Percentiles rank a stretch among this genome's conserved stretches.
phyloP scores from a whole-genome alignment of 2,113 vertebrate genomes.

The Diglossa brunneiventris region DNA sequence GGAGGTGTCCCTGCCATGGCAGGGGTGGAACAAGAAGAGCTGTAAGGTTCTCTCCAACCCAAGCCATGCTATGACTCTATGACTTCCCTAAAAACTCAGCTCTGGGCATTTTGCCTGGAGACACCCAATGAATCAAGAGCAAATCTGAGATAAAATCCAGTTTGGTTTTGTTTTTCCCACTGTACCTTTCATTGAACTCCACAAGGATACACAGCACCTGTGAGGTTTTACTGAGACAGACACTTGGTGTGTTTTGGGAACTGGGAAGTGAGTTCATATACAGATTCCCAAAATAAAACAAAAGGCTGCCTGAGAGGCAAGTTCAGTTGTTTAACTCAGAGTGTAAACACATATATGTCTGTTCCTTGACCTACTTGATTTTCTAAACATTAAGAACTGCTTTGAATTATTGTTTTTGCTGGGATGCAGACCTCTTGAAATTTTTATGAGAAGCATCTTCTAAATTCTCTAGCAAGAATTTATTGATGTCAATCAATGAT shows the following conservation, averaged over 20 bases:
- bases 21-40: rapidly evolving
- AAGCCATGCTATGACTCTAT: not conserved
- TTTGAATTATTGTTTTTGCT: conserved; percentile 13
- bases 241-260: not conserved
- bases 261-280: not conserved
- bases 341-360: not conserved
- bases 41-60: not conserved
- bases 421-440: not conserved
- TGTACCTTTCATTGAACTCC: not conserved
- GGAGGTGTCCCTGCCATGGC: not conserved
- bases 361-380: conserved; percentile 25
- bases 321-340: not conserved
- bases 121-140: not conserved
- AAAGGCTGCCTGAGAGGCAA: not conserved
- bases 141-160: not conserved
- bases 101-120: not conserved
- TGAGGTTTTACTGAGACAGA: not conserved
- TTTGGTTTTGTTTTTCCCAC: not conserved
- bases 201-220: not conserved
- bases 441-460: conserved; percentile 23
- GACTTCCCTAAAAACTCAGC: not conserved
- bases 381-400: not conserved
- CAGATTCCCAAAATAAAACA: not conserved
- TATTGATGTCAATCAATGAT: not conserved
- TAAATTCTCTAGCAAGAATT: not conserved